Conservation (phyloP, 2,113 vertebrate genomes). For the Brevimyrus niger region DNA sequence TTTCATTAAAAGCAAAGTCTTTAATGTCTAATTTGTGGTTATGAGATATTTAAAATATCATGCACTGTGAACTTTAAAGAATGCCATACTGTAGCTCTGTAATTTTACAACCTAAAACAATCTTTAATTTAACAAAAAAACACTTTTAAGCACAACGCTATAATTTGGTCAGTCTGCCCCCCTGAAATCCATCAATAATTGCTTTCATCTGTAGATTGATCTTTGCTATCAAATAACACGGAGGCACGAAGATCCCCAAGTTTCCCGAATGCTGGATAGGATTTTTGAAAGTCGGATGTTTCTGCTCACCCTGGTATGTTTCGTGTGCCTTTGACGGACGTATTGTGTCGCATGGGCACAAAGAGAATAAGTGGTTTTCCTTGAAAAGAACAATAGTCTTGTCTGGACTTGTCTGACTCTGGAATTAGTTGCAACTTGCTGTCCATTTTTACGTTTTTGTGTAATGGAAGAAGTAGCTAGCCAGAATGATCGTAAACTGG, state of each 20-base stretch:
- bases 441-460: background rate
- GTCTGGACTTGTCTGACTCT: background rate
- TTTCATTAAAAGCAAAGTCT: constrained; percentile 10
- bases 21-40: constrained; percentile 35
- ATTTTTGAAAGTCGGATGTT: constrained; percentile 12
- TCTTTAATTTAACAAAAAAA: constrained; percentile 28
- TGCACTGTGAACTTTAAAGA: constrained; percentile 37
- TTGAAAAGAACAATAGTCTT: background rate
- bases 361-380: background rate
- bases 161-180: constrained; percentile 25
- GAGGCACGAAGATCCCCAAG: constrained; percentile 27
- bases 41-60: constrained; percentile 47
- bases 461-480: background rate
- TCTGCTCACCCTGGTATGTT: background rate
- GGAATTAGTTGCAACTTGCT: background rate
- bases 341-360: background rate
- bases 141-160: constrained; percentile 18
- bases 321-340: background rate
- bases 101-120: constrained; percentile 12
- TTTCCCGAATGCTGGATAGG: constrained; percentile 4
- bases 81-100: constrained; percentile 11
- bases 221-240: constrained; percentile 26
- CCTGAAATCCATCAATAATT: constrained; percentile 30
- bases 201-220: constrained; percentile 44
- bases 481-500: background rate